Evolutionary conservation across 2,888 invertebrate species (phyloP).

Genomic region (Orthosia cruda): DNA sequence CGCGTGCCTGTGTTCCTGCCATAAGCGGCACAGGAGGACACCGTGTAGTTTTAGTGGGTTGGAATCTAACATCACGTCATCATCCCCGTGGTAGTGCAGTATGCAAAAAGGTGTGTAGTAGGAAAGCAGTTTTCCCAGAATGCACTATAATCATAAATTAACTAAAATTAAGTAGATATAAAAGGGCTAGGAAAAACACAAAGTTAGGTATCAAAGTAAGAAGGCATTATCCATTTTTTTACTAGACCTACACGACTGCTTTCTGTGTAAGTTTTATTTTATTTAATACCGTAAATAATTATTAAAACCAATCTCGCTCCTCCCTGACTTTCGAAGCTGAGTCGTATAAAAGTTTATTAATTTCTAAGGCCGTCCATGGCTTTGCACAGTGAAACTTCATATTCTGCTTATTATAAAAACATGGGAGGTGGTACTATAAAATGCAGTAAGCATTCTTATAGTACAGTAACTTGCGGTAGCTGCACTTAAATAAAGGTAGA

Average conservation of each 20-base stretch:
- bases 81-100: too few relatives aligned
- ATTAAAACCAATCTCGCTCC: slow-evolving; percentile 26
- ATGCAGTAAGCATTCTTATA: background rate
- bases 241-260: background rate
- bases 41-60: too few relatives aligned
- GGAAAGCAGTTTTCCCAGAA: too few relatives aligned
- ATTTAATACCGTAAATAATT: slow-evolving; percentile 10
- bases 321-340: slow-evolving; percentile 21
- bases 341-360: slow-evolving; percentile 49
- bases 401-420: slow-evolving; percentile 32
- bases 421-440: slow-evolving; percentile 9
- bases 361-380: slow-evolving; percentile 23
- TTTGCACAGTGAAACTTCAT: slow-evolving; percentile 39
- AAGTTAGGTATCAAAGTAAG: background rate
- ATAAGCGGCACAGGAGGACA: too few relatives aligned
- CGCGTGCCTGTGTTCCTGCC: too few relatives aligned
- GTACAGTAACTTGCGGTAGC: background rate
- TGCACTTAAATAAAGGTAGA: background rate
- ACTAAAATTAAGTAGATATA: too few relatives aligned
- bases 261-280: background rate
- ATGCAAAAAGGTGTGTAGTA: too few relatives aligned
- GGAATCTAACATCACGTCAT: too few relatives aligned
- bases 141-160: too few relatives aligned
- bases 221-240: background rate
- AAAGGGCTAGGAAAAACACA: too few relatives aligned